phyloP scores from a whole-genome alignment of 2,797 vertebrate genomes.

The Chrosomus eos region DNA sequence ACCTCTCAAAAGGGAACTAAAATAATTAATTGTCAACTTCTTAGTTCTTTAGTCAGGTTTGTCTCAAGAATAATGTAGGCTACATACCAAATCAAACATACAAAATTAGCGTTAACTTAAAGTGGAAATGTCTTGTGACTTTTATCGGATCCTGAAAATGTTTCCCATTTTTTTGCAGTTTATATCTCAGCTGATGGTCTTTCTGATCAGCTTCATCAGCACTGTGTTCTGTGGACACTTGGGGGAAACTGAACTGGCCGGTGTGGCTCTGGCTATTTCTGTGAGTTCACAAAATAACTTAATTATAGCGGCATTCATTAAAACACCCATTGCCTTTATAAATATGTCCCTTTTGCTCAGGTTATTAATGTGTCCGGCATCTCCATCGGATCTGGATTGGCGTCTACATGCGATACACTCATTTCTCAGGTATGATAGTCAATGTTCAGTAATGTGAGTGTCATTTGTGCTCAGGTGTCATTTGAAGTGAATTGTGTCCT shows the following conservation, averaged over 20 bases:
- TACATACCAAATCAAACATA: background rate
- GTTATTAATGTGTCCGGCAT: slow-evolving; percentile 87
- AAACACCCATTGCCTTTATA: background rate
- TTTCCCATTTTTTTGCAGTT: slow-evolving; percentile 69
- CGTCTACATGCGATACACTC: slow-evolving; percentile 87
- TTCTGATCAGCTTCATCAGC: slow-evolving; percentile 84
- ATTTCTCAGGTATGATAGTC: slow-evolving; percentile 85
- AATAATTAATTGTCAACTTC: background rate
- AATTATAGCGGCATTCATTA: background rate
- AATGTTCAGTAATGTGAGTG: background rate
- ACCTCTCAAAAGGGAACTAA: too few species aligned
- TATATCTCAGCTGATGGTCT: slow-evolving; percentile 83
- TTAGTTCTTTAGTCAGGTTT: background rate
- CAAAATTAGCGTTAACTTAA: background rate
- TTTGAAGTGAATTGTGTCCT: slow-evolving; percentile 5
- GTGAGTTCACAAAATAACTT: slow-evolving; percentile 67
- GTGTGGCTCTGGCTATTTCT: slow-evolving; percentile 80
- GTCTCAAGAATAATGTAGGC: background rate
- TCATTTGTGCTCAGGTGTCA: background rate
- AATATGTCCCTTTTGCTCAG: slow-evolving; percentile 65
- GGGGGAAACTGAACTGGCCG: slow-evolving; percentile 84
- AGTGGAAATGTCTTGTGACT: background rate
- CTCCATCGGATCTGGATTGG: slow-evolving; percentile 83
- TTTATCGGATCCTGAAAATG: background rate
- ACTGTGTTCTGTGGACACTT: slow-evolving; percentile 89